Evolutionary conservation across 2,113 vertebrate species (phyloP).

Genomic region (Acanthisitta chloris): DNA sequence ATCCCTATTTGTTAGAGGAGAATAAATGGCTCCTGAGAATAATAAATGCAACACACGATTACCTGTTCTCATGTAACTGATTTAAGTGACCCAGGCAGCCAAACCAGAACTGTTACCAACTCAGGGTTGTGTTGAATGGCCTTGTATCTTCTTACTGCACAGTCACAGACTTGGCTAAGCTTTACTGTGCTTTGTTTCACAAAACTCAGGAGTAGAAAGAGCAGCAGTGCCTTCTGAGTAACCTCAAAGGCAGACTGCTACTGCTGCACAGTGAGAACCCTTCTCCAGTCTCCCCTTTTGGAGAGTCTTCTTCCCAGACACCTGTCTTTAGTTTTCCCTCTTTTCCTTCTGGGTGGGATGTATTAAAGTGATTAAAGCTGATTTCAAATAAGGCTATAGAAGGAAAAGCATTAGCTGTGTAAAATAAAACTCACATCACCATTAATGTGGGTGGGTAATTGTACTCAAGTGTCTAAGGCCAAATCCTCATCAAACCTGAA

Average conservation of each 20-base stretch:
- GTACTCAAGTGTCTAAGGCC: background rate
- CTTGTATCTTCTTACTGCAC: background rate
- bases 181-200: background rate
- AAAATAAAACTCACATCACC: background rate
- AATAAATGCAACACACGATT: background rate
- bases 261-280: background rate
- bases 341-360: background rate
- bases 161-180: background rate
- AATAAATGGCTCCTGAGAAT: background rate
- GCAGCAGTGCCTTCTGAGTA: background rate
- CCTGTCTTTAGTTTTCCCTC: background rate
- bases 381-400: background rate
- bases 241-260: background rate
- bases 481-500: background rate
- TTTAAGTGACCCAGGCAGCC: background rate
- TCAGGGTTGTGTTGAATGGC: background rate
- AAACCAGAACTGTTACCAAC: background rate
- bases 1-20: background rate
- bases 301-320: background rate
- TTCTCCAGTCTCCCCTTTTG: background rate
- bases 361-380: background rate
- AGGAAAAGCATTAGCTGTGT: background rate
- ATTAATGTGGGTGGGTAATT: background rate
- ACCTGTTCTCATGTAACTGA: background rate
- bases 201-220: background rate